Conservation (phyloP, 2,797 vertebrate species). For the Clarias platycephalus region DNA sequence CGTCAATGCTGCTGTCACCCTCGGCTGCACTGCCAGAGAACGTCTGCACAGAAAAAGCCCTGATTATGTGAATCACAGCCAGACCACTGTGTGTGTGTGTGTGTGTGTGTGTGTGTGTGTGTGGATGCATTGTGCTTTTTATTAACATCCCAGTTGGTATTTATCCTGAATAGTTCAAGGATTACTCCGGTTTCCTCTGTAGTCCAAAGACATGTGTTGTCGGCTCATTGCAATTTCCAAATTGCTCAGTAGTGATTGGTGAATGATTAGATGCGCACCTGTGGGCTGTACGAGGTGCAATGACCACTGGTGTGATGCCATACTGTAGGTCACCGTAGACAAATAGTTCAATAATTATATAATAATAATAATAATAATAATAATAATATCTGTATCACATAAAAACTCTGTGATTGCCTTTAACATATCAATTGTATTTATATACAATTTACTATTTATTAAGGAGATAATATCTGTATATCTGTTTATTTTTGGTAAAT, state of each 20-base stretch:
- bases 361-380: too few species aligned
- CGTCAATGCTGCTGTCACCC: constrained; percentile 48
- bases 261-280: too few species aligned
- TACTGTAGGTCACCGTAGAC: too few species aligned
- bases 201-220: too few species aligned
- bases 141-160: neutral
- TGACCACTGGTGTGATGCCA: too few species aligned
- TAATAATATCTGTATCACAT: neutral
- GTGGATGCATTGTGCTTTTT: neutral
- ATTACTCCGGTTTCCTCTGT: too few species aligned
- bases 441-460: too few species aligned
- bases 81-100: neutral
- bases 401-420: neutral
- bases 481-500: neutral
- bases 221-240: too few species aligned
- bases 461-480: neutral
- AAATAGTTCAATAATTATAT: too few species aligned
- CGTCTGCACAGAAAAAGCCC: neutral
- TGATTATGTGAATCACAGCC: constrained; percentile 28
- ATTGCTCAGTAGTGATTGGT: too few species aligned
- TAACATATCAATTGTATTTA: neutral
- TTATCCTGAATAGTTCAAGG: neutral
- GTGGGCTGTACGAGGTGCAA: too few species aligned
- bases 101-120: constrained; percentile 14
- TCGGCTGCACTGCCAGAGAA: constrained; percentile 18